These are phyloP conservation scores for Calycopis cecrops DNA, from an alignment of 1,140 invertebrate genomes.

Conservation along the genomic window DNA sequence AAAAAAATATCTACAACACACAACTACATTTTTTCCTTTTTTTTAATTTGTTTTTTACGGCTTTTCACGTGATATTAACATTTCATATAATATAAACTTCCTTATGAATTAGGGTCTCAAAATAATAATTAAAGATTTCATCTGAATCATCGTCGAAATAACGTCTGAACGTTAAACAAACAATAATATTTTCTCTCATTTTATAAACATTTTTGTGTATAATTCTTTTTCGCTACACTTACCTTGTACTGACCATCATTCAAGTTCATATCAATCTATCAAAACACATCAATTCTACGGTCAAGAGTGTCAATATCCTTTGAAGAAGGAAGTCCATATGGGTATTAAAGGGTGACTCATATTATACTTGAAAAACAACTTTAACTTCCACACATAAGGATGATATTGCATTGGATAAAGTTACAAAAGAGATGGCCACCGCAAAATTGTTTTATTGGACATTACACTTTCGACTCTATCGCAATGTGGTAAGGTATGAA, in stretches of 20 bases:
- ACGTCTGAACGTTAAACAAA: no score
- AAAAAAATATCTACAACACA: no score
- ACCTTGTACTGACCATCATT: neutral
- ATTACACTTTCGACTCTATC: neutral
- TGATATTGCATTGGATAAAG: neutral
- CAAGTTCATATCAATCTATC: conserved; percentile 8
- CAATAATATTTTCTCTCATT: no score
- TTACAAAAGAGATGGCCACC: conserved; percentile 6
- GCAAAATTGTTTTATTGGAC: neutral
- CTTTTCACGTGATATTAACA: no score
- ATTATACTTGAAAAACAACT: conserved; percentile 1
- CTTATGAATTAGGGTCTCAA: no score
- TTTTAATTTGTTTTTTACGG: no score
- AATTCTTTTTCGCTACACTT: no score
- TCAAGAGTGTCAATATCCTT: conserved; percentile 12
- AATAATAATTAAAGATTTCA: no score
- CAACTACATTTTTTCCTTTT: no score
- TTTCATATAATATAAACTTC: no score
- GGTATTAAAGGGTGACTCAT: conserved; percentile 2
- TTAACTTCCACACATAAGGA: neutral
- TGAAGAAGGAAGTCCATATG: conserved; percentile 6
- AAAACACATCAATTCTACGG: conserved; percentile 1
- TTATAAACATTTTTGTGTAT: no score
- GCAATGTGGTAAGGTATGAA: neutral
- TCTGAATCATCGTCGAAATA: no score